Base-by-base conservation (phyloP, 1,140 invertebrate genomes). In the Pachyrhynchus sulphureomaculatus region DNA sequence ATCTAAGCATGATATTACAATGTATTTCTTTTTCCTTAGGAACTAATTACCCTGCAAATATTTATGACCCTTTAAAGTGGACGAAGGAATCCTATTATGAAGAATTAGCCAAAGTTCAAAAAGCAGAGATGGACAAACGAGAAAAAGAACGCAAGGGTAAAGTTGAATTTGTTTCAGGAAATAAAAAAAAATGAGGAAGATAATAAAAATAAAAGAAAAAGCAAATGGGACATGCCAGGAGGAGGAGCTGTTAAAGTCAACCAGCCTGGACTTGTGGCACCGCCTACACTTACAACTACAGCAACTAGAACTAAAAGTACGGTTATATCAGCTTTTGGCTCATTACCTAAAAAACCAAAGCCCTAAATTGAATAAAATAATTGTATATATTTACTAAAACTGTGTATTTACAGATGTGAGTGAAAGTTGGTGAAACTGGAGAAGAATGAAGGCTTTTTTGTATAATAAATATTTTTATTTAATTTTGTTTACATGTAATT, bases 71-170 rank as follows among this genome's bases (percentile, higher is more conserved):
- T 0, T 80, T 92, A 59, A 88, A 88, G 68, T 98, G 93, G 93
- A 87, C 86, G 6, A 90, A 91, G 73, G 91, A 96, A 69, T 96
- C 94, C 0, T 96, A 86, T 74, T 97, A 94, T 78, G 95, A 98
- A 77, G 91, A 95, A 72, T 78, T 98, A 36, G 90, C 92, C 0
- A 88, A 88, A 72, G 85, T 88, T 4, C 95, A 97, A 72, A 96
- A 93, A 78, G 77, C 84, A 6, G 93, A 96, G 78, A 96, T 96
- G 92, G 92, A 96, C 32, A 89, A 88, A 72, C 77, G 92, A 44
- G 93, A 96, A 68, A 95, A 95, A 70, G 92, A 95, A 69, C 84
- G 88, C 57, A 95, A 93, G 76, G 86, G 91, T 10, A 96, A 96
- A 79, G 91, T 93, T 47, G 93, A 96, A 74, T 91, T 95, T 75